Evolutionary conservation across 2,797 vertebrate genomes (phyloP), one percentile per base, ranked within the genome.

Genomic region (Morus bassanus): DNA sequence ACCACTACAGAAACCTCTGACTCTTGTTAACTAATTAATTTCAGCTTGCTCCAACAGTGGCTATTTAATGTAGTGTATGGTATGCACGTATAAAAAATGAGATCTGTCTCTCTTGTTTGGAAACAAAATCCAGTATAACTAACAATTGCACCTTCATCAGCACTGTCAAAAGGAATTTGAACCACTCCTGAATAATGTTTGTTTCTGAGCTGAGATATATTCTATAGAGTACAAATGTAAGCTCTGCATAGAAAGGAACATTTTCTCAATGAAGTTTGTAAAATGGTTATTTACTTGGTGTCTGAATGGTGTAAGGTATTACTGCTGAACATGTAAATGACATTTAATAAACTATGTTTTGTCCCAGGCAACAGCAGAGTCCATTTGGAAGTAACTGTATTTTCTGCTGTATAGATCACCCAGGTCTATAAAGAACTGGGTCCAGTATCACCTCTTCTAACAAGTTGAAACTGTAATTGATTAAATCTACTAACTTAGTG

Each of bases 131-230:
- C 30, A 64, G 9, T 9, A 46, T 4, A 89, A 50, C 2, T 35
- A 68, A 50, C 1, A 91, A 53, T 18, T 61, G 15, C 6, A 19
- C 6, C 74, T 78, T 61, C 30, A 61, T 28, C 39, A 61, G 4
- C 6, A 7, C 10, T 28, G 33, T 64, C 7, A 56, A 67, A 77
- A 72, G 28, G 67, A 41, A 67, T 92, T 51, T 65, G 33, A 73
- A 59, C 10, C 3, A 19, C 1, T 12, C 13, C 15, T 25, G 33
- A 85, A 10, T 4, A 59, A 31, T 0, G 0, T 37, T 68, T 69
- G 3, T n/a, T 85, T 73, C 63, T 54, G 39, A 76, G 9, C 7
- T 67, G 53, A 53, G 19, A 18, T 48, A 28, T 18, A 18, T n/a
- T 63, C 30, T 37, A 25, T 7, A 43, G 37, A 33, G 15, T 25